Evolutionary conservation across 2,797 vertebrate genomes (phyloP), one percentile per base, ranked within the genome.

Genomic region (Remorina albescens): DNA sequence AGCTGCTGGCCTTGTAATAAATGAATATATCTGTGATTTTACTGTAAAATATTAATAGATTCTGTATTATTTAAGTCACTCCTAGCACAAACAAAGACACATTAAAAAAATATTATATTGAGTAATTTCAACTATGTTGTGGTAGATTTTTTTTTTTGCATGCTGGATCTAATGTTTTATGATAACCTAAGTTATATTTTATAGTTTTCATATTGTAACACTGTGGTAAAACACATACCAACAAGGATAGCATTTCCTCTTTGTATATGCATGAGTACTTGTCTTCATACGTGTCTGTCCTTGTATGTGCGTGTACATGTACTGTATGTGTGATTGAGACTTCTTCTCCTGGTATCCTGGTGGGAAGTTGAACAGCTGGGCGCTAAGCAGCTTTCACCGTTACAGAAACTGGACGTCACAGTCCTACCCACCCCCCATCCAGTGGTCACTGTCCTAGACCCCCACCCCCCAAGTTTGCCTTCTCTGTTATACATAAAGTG

Each of bases 321-420:
- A 30, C 6, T 68, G 57, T 57, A 42, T 72, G 68, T 80, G 54
- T 7, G 65, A 68, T 65, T 76, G 86, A 84, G 80, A 80, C 75
- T 86, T 71, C 79, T 85, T 84, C 58, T 51, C 16, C 72, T 85
- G 85, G 87, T 84, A 78, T 90, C 83, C 77, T 78, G 84, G 86
- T 92, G 86, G 86, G 88, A 91, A 89, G 90, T 88, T 84, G 90
- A 94, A 94, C 93, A 95, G 93, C 94, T 95, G 94, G 92, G 78
- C 85, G 81, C 75, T 94, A 94, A 95, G 94, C 93, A 93, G 94
- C 94, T 95, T 95, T 94, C 67, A 80, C 81, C 47, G 66, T 88
- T 74, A 88, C 82, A 75, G 89, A 88, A 81, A 86, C 86, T 79
- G 87, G 83, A 87, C 69, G 28, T 86, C 72, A 2, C 64, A 73